Conservation (phyloP, 2,113 vertebrate genomes). For the Myotis brandtii region DNA sequence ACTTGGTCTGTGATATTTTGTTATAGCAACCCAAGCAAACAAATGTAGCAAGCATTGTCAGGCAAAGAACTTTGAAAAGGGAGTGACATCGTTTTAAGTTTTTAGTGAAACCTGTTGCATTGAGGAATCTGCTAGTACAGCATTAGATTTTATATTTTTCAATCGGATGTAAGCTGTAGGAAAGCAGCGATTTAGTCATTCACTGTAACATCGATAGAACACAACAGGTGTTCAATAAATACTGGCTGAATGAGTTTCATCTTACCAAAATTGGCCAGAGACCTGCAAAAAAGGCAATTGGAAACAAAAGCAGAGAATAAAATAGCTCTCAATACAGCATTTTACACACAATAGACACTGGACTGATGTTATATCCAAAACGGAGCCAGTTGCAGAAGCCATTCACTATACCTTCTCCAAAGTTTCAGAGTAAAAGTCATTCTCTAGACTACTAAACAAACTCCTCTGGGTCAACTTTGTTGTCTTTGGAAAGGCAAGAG, state of each 20-base stretch:
- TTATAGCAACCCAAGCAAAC: neutral
- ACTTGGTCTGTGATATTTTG: neutral
- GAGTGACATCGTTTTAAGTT: neutral
- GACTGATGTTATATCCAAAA: neutral
- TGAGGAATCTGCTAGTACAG: neutral
- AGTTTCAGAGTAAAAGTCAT: neutral
- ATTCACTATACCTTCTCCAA: neutral
- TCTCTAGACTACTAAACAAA: neutral
- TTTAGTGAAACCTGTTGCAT: neutral
- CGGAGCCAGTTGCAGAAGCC: neutral
- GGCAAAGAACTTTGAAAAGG: neutral
- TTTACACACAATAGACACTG: neutral
- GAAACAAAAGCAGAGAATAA: neutral
- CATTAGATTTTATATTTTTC: constrained; percentile 21
- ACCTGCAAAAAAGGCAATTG: neutral
- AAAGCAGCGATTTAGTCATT: neutral
- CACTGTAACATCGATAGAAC: neutral
- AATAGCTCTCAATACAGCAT: neutral
- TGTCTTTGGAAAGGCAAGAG: constrained; percentile 28
- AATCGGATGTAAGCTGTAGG: neutral
- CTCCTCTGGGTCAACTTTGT: neutral
- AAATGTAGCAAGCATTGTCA: neutral
- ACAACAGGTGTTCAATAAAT: constrained; percentile 29
- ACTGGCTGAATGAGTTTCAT: neutral
- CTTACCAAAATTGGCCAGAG: neutral